Evolutionary conservation across 2,113 vertebrate species (phyloP).

Genomic region (Lathamus discolor): DNA sequence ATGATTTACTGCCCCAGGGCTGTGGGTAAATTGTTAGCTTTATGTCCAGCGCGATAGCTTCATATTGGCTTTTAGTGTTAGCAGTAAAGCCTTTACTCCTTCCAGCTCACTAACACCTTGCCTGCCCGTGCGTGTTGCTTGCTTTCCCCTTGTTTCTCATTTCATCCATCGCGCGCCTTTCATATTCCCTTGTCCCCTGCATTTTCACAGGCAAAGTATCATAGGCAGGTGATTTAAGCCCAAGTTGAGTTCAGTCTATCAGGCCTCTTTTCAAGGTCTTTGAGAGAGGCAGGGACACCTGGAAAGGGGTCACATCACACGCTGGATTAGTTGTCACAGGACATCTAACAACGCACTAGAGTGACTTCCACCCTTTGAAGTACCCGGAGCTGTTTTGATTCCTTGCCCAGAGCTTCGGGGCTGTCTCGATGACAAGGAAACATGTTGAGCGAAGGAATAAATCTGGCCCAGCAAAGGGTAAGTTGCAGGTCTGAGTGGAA

Average conservation of each 20-base stretch:
- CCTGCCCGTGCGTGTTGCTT: background rate
- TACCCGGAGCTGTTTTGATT: constrained; percentile 27
- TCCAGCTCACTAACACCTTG: background rate
- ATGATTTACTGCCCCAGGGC: background rate
- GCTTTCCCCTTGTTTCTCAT: constrained; percentile 14
- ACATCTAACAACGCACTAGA: background rate
- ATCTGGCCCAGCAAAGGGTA: constrained; percentile 6
- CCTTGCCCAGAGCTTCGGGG: constrained; percentile 29
- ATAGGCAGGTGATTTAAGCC: constrained; percentile 1
- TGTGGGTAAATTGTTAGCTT: background rate
- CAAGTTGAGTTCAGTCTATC: constrained; percentile 42
- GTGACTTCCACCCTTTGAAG: constrained; percentile 34
- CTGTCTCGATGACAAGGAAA: background rate
- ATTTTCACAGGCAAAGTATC: constrained; percentile 20
- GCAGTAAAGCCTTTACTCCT: constrained; percentile 24
- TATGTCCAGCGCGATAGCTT: background rate
- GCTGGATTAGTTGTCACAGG: background rate
- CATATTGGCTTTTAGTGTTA: background rate
- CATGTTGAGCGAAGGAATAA: background rate
- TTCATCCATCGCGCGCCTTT: background rate
- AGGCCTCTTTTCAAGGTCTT: constrained; percentile 52
- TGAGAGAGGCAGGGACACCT: constrained; percentile 31
- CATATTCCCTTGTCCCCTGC: background rate
- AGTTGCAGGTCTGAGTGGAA: background rate
- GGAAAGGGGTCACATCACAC: constrained; percentile 37